These are phyloP conservation scores for Ciconia boyciana DNA, from an alignment of 2,113 vertebrate genomes.

Conservation along the genomic window DNA sequence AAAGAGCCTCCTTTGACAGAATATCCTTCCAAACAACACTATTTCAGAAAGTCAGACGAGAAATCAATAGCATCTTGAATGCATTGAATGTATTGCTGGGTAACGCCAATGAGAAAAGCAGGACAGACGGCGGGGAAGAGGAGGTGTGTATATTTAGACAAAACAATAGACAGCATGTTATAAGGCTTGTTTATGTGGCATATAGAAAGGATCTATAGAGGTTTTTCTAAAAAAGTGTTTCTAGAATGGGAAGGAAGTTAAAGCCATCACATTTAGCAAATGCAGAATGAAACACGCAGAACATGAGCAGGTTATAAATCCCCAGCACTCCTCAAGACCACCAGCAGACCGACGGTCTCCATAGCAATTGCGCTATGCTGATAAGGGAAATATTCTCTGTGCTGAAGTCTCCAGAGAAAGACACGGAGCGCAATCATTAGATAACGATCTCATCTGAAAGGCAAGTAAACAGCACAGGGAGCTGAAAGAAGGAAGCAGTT, in stretches of 20 bases:
- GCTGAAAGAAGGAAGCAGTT: neutral
- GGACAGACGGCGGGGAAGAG: neutral
- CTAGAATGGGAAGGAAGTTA: neutral
- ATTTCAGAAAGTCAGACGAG: constrained; percentile 45
- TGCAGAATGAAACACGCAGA: neutral
- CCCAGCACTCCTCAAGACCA: constrained; percentile 7
- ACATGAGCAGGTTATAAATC: constrained; percentile 38
- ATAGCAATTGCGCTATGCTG: constrained; percentile 62
- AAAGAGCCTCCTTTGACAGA: neutral
- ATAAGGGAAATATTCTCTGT: constrained; percentile 48
- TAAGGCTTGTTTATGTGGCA: neutral
- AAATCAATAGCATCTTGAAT: constrained; percentile 48
- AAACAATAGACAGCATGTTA: neutral
- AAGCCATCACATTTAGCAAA: constrained; percentile 26
- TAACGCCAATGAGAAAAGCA: constrained; percentile 11
- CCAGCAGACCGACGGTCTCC: constrained; percentile 54
- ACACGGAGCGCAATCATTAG: neutral
- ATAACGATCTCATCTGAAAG: constrained; percentile 12
- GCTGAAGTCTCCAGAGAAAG: constrained; percentile 43
- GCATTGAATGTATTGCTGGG: neutral
- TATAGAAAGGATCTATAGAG: neutral
- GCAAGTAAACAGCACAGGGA: neutral
- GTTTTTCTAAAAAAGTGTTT: neutral
- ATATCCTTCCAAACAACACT: neutral
- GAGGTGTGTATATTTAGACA: neutral